These are phyloP conservation scores for Neodiprion fabricii DNA, from an alignment of 1,140 invertebrate species.

Conservation along the genomic window DNA sequence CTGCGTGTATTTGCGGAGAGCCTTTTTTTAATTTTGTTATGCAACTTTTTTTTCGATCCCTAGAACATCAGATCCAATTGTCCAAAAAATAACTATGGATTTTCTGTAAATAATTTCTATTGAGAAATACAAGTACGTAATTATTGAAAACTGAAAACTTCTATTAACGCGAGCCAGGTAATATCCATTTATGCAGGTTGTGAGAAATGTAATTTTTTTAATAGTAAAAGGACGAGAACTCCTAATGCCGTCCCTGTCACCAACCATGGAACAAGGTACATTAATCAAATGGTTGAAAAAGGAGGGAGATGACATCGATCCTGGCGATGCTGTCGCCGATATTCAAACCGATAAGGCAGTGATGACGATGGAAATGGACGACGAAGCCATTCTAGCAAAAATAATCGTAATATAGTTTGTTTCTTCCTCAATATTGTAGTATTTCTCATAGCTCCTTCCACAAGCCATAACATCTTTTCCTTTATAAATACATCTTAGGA, in stretches of 20 bases:
- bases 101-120: too few relatives aligned
- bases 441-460: background rate
- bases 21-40: background rate
- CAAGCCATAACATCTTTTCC: background rate
- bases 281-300: constrained; percentile 98
- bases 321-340: constrained; percentile 92
- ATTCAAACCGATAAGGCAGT: constrained; percentile 99
- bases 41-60: background rate
- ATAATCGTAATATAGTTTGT: constrained; percentile 64
- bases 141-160: too few relatives aligned
- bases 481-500: too few relatives aligned
- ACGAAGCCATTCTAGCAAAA: constrained; percentile 96
- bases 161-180: too few relatives aligned
- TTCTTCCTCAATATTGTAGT: background rate
- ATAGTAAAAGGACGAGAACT: constrained; percentile 54
- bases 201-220: constrained; percentile 9
- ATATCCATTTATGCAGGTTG: too few relatives aligned
- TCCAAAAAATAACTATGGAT: background rate
- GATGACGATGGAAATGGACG: constrained; percentile 98
- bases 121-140: too few relatives aligned
- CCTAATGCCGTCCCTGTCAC: constrained; percentile 89
- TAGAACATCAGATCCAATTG: background rate
- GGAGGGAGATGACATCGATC: constrained; percentile 81
- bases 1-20: background rate
- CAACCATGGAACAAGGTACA: constrained; percentile 98